A percentile compares a stretch with the other conserved stretches of the same genome.
These are phyloP conservation scores for Pegoplata infirma DNA, from an alignment of 2,888 invertebrate species.

Conservation along the genomic window DNA sequence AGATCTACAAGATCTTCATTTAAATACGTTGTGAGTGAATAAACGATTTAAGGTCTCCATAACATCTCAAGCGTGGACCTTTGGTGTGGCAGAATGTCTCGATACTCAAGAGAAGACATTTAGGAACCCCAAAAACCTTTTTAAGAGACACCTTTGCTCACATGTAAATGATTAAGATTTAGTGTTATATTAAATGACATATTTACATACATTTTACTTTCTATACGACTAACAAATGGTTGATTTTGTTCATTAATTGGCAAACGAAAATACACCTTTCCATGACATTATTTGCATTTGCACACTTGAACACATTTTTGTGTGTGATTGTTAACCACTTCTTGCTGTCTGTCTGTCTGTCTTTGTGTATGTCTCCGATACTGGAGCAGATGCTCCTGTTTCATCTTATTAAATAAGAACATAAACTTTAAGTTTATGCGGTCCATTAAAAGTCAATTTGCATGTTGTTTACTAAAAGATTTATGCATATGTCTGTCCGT, in stretches of 20 bases:
- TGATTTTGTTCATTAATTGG: slow-evolving; percentile 42
- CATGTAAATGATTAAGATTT: neutral
- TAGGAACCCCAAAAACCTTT: too few species aligned
- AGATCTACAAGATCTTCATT: too few species aligned
- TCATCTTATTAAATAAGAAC: slow-evolving; percentile 46
- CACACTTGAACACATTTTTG: slow-evolving; percentile 10
- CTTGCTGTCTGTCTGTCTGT: neutral
- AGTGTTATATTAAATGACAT: neutral
- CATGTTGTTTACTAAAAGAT: slow-evolving; percentile 59
- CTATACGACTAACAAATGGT: neutral
- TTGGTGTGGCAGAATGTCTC: too few species aligned
- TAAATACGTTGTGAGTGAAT: too few species aligned
- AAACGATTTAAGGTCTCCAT: too few species aligned
- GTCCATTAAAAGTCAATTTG: slow-evolving; percentile 63
- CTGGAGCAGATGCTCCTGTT: slow-evolving; percentile 43
- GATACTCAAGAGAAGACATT: too few species aligned
- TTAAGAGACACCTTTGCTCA: too few species aligned
- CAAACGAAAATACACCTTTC: slow-evolving; percentile 48
- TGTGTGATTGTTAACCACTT: neutral
- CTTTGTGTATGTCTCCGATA: too few species aligned
- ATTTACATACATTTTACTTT: neutral
- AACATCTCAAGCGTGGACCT: too few species aligned
- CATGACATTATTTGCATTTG: slow-evolving; percentile 26
- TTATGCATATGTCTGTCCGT: slow-evolving; percentile 49
- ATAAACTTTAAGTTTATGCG: slow-evolving; percentile 51